Evolutionary conservation across 1,140 invertebrate genomes (phyloP), one percentile per base, ranked within the genome.

Genomic region (Chionoecetes opilio): DNA sequence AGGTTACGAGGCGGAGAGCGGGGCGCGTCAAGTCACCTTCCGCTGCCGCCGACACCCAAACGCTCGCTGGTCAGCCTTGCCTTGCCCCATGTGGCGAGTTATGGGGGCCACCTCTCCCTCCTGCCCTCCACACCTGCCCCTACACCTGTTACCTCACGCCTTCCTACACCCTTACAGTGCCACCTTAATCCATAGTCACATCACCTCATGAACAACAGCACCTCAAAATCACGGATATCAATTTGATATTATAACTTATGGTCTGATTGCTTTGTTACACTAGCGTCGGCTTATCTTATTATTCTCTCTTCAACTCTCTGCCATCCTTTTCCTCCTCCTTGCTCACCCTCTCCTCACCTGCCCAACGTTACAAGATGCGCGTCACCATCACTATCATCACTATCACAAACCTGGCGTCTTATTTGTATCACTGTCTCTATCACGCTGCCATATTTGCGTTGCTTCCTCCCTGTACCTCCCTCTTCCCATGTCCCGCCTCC

Each of bases 1-100:
- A 75, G 63, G 63, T 75, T 75, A 75, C 63, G 63, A 75, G 63
- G 63, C 63, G 63, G 63, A 75, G 63, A 75, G 6, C 63, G n/a
- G 63, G n/a, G 2, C 63, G 21, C 63, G 63, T 75, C 63, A 75
- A 75, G n/a, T 75, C 63, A 75, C 63, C 63, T 26, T 26, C 63
- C n/a, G 63, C 63, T n/a, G 63, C 63, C 63, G 63, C 63, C 63
- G 63, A 75, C 63, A 75, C 63, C 63, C 63, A 6, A 75, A n/a
- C 63, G n/a, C 63, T 75, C 41, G 41, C 41, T 46, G 63, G 9
- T 75, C 63, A n/a, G 21, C 63, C 26, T 26, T 75, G 63, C 1
- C 63, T 75, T 53, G 21, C 63, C 63, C n/a, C 6, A n/a, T 17
- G 3, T 21, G 21, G 63, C 46, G 63, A n/a, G 6, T 26, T 75